phyloP scores from a whole-genome alignment of 1,140 invertebrate genomes.

The Dryas iulia region DNA sequence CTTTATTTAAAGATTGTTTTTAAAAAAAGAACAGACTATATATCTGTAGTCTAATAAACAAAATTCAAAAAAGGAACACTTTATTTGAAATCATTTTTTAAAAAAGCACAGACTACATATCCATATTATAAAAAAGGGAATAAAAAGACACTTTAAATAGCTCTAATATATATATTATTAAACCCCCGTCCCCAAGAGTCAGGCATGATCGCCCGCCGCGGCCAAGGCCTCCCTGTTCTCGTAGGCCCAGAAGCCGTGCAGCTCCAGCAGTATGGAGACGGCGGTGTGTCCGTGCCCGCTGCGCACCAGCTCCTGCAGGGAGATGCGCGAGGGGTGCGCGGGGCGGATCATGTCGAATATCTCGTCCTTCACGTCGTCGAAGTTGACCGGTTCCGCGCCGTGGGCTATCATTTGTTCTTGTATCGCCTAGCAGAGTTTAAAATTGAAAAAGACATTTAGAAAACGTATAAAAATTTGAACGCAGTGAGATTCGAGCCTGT shows the following conservation, averaged over 20 bases:
- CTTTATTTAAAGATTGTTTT: too few relatives aligned
- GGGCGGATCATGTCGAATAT: constrained; percentile 99
- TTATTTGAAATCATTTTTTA: too few relatives aligned
- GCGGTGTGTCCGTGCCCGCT: constrained; percentile 96
- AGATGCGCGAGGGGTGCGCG: constrained; percentile 91
- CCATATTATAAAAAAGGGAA: too few relatives aligned
- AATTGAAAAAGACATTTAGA: too few relatives aligned
- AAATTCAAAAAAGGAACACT: too few relatives aligned
- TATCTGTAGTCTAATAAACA: too few relatives aligned
- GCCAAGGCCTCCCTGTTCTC: constrained; percentile 93
- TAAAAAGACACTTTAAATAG: too few relatives aligned
- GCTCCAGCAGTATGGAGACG: constrained; percentile 96
- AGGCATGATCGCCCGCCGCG: constrained; percentile 79
- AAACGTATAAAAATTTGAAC: too few relatives aligned
- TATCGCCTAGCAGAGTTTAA: too few relatives aligned
- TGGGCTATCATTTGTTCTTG: constrained; percentile 93
- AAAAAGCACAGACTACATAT: too few relatives aligned
- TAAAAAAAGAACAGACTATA: too few relatives aligned
- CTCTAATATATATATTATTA: constrained; percentile 16
- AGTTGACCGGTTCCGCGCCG: constrained; percentile 92
- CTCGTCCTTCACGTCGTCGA: constrained; percentile 97
- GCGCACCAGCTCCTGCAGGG: constrained; percentile 89
- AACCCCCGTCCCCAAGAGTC: constrained; percentile 23
- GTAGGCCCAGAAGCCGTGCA: constrained; percentile 98
- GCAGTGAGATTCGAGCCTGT: too few relatives aligned